phyloP scores from a whole-genome alignment of 2,888 invertebrate species.

The Uropetala carovei region DNA sequence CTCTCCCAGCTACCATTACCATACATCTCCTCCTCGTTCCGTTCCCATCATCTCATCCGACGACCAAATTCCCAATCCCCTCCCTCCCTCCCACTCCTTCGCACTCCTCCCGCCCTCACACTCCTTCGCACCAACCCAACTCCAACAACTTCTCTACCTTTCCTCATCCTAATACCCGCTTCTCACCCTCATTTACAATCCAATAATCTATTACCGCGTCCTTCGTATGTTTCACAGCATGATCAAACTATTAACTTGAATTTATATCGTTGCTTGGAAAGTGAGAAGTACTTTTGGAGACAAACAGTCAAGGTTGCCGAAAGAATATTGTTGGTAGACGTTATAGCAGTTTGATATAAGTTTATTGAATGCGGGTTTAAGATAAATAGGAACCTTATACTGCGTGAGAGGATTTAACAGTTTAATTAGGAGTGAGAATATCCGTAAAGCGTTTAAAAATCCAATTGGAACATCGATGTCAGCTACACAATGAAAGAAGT shows the following conservation, averaged over 20 bases:
- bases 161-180: neutral
- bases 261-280: neutral
- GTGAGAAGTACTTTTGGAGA: neutral
- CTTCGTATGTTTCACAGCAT: neutral
- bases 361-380: neutral
- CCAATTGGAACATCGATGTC: neutral
- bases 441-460: neutral
- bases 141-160: neutral
- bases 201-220: slow-evolving; percentile 14
- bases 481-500: no score
- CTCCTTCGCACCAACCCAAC: neutral
- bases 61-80: neutral
- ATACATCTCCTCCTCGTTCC: neutral
- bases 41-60: neutral
- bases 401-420: neutral
- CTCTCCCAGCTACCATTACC: neutral
- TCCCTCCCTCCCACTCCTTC: neutral
- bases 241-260: slow-evolving; percentile 13
- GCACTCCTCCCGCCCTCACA: neutral
- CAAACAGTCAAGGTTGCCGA: neutral
- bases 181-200: neutral
- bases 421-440: neutral
- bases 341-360: neutral
- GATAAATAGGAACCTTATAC: neutral
- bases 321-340: neutral